Conservation (phyloP, 23 tunicate genomes). For the Phallusia fumigata region DNA sequence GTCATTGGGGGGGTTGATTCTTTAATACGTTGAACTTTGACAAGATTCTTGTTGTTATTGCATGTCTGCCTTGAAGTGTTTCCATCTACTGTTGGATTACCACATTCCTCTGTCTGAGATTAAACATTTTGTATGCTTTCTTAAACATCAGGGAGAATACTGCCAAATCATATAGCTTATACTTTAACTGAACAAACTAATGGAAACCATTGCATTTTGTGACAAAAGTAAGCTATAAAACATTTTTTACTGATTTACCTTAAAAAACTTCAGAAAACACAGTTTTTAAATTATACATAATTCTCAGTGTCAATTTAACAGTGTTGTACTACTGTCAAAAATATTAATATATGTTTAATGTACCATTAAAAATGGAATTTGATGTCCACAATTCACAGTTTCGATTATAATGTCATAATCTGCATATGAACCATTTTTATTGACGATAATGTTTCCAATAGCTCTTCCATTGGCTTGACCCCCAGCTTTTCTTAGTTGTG, state of each 20-base stretch:
- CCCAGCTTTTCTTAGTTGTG: neutral
- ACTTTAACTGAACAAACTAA: no score
- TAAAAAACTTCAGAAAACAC: no score
- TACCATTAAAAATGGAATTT: constrained; percentile 17
- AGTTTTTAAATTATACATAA: no score
- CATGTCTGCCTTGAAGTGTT: neutral
- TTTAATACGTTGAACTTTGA: neutral
- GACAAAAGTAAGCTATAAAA: no score
- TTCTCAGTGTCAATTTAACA: no score
- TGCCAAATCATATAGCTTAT: no score
- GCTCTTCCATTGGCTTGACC: constrained; percentile 4
- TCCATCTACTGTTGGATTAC: neutral
- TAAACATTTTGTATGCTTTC: neutral
- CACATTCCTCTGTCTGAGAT: neutral
- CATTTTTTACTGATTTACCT: no score
- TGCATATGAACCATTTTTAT: constrained; percentile 9
- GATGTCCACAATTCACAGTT: constrained; percentile 22
- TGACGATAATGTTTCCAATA: neutral
- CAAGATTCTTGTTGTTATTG: neutral
- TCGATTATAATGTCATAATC: constrained; percentile 17
- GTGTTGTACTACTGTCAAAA: no score
- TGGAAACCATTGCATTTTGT: no score
- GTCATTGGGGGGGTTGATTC: constrained; percentile 34
- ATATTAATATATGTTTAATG: no score
- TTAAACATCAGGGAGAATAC: no score